Percentiles rank a stretch among this genome's conserved stretches.
These are phyloP conservation scores for Mesoligia furuncula DNA, from an alignment of 2,888 invertebrate species.

Conservation along the genomic window DNA sequence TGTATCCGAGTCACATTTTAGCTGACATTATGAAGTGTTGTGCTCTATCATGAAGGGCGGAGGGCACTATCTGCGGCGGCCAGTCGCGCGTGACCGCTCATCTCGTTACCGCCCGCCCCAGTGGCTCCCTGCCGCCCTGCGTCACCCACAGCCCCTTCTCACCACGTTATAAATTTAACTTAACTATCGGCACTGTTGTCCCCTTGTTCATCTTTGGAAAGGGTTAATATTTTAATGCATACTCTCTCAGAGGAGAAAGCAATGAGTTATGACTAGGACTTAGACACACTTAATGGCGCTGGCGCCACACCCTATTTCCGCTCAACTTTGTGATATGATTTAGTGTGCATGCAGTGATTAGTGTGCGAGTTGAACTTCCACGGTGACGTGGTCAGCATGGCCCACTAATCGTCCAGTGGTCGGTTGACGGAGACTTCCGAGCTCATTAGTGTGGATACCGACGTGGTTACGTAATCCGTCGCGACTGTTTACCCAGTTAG, in stretches of 20 bases:
- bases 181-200: slow-evolving; percentile 76
- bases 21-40: slow-evolving; percentile 71
- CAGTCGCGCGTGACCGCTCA: slow-evolving; percentile 86
- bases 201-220: slow-evolving; percentile 70
- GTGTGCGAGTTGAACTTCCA: slow-evolving; percentile 31
- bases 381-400: slow-evolving; percentile 39
- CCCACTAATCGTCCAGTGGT: slow-evolving; percentile 53
- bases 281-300: slow-evolving; percentile 52
- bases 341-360: slow-evolving; percentile 50
- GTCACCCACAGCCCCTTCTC: slow-evolving; percentile 58
- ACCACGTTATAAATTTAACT: slow-evolving; percentile 78
- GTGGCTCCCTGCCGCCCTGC: slow-evolving; percentile 46
- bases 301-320: slow-evolving; percentile 44
- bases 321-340: slow-evolving; percentile 41
- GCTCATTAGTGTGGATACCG: slow-evolving; percentile 59
- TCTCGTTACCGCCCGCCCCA: slow-evolving; percentile 78
- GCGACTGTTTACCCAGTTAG: slow-evolving; percentile 24
- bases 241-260: slow-evolving; percentile 62
- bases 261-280: slow-evolving; percentile 61
- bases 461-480: slow-evolving; percentile 53
- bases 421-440: slow-evolving; percentile 52
- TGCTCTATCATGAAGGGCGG: slow-evolving; percentile 65
- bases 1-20: slow-evolving; percentile 54
- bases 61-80: slow-evolving; percentile 76
- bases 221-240: slow-evolving; percentile 67